phyloP scores from a whole-genome alignment of 2,797 vertebrate species.

The Acrocephalus scirpaceus region DNA sequence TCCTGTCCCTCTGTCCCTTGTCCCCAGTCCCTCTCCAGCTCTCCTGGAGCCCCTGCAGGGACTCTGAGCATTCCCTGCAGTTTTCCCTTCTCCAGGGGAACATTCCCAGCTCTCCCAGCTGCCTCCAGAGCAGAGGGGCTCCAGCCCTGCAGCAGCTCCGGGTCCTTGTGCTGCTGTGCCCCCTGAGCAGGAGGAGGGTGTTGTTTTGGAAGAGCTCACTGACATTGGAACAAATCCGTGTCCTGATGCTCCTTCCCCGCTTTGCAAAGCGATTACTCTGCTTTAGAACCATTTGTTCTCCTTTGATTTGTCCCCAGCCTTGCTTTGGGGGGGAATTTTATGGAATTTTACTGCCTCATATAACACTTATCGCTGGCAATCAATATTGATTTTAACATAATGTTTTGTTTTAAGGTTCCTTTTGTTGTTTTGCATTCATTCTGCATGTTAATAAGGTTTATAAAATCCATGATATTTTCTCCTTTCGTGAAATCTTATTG shows the following conservation, averaged over 20 bases:
- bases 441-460: constrained; percentile 52
- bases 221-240: background rate
- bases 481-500: constrained; percentile 43
- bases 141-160: background rate
- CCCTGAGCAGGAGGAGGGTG: background rate
- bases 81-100: background rate
- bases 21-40: background rate
- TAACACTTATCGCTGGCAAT: constrained; percentile 44
- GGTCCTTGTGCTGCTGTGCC: background rate
- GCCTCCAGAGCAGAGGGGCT: background rate
- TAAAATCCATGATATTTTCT: constrained; percentile 46
- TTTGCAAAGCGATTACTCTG: background rate
- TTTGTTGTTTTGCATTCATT: constrained; percentile 44
- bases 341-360: constrained; percentile 27
- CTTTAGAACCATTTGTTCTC: background rate
- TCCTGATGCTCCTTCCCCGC: background rate
- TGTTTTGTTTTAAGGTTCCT: constrained; percentile 45
- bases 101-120: background rate
- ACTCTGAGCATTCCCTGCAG: background rate
- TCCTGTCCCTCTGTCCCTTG: background rate
- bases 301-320: background rate
- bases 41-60: background rate
- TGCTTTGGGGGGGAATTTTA: background rate
- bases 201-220: background rate
- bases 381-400: constrained; percentile 67